A percentile compares a stretch with the other conserved stretches of the same genome.
These are phyloP conservation scores for Callinectes sapidus DNA, from an alignment of 2,888 invertebrate genomes.

Conservation along the genomic window DNA sequence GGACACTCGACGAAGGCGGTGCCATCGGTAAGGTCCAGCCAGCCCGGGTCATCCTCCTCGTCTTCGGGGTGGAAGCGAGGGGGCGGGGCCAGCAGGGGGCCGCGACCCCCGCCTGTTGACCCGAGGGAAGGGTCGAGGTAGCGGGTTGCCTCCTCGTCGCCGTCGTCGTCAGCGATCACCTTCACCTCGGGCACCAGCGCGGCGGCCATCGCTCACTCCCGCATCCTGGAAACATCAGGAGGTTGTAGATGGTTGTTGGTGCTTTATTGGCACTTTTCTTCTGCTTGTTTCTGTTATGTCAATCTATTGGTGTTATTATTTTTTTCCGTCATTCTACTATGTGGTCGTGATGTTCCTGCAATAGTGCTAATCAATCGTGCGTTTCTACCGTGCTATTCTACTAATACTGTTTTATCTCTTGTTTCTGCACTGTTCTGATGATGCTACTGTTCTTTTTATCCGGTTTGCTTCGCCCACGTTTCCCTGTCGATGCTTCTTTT, in stretches of 20 bases:
- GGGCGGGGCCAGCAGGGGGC: constrained; percentile 64
- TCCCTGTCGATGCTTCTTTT: no score
- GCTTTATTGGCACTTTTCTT: not conserved
- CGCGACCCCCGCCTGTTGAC: constrained; percentile 28
- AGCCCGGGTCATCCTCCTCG: constrained; percentile 72
- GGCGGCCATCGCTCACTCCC: constrained; percentile 63
- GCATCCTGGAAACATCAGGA: constrained; percentile 45
- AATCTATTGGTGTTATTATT: no score
- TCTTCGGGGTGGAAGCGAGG: constrained; percentile 68
- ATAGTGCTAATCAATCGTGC: no score
- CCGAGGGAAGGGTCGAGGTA: constrained; percentile 53
- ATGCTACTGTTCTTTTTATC: no score
- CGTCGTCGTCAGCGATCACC: constrained; percentile 64
- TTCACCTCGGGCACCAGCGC: constrained; percentile 69
- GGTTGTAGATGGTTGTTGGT: not conserved
- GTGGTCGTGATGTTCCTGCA: no score
- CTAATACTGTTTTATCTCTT: no score
- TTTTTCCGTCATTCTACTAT: no score
- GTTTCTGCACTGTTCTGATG: no score
- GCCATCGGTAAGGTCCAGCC: constrained; percentile 64
- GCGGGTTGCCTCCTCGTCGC: constrained; percentile 41
- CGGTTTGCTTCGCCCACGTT: no score
- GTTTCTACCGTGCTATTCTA: no score
- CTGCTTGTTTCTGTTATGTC: no score
- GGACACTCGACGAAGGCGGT: constrained; percentile 67